A percentile compares a stretch with the other conserved stretches of the same genome.
Evolutionary conservation across 2,888 invertebrate species (phyloP).

Genomic region (Clusia tigrina): DNA sequence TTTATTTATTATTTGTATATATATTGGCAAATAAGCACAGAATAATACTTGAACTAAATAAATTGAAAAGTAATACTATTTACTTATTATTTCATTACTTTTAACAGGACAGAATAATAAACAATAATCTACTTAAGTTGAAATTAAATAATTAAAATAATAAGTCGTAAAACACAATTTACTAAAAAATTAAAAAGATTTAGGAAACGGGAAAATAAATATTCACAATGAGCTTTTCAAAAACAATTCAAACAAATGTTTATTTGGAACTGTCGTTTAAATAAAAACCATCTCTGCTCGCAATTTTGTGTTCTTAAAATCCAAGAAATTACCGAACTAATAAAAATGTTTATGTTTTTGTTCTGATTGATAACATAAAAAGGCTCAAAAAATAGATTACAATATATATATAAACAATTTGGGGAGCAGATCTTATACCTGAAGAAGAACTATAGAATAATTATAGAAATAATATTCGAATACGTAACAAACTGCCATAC

Average conservation of each 20-base stretch:
- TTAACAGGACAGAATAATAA: slow-evolving; percentile 24
- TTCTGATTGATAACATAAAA: no score
- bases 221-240: not conserved
- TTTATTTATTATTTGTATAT: not conserved
- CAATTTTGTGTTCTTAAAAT: no score
- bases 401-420: no score
- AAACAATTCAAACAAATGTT: not conserved
- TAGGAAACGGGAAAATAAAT: not conserved
- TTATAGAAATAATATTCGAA: not conserved
- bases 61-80: not conserved
- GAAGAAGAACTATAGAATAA: no score
- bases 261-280: no score
- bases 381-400: not conserved
- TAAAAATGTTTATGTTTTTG: no score
- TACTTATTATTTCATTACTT: slow-evolving; percentile 1
- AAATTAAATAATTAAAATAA: not conserved
- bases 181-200: not conserved
- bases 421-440: no score
- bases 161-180: slow-evolving; percentile 6
- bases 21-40: not conserved
- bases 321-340: no score
- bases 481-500: not conserved
- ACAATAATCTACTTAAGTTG: slow-evolving; percentile 18
- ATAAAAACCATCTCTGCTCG: no score
- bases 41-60: not conserved